Base-by-base conservation (phyloP, 2,797 vertebrate species). In the Sparus aurata region DNA sequence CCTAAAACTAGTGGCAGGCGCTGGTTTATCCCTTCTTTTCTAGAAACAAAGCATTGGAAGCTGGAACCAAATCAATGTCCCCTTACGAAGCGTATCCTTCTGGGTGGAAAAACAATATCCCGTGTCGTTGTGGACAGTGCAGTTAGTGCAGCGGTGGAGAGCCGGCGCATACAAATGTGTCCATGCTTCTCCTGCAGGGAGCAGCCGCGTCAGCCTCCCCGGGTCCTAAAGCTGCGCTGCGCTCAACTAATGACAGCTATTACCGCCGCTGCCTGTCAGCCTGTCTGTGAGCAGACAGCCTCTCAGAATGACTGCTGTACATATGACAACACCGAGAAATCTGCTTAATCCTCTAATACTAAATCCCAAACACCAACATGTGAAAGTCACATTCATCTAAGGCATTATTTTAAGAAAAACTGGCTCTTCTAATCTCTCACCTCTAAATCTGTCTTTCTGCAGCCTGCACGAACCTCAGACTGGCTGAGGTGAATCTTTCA, bases 161-260 rank as follows among this genome's bases (percentile, higher is more conserved):
- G 93, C 93, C 95, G 93, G 91, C 64, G 96, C 95, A 95, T 89
- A 94, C 96, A 95, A 92, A 96, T 94, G 87, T 79, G 87, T 77
- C 90, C 92, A 92, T 89, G 89, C 84, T 91, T 85, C 89, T 92
- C 82, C 85, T 87, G 87, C 91, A 88, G 86, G 65, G 78, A 87
- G 79, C 87, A 86, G 89, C 84, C 13, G 82, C 80, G 71, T 77
- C 90, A 87, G 79, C 80, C 83, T 92, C 95, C 91, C 97, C 79
- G 91, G 97, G 97, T 98, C 97, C 97, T 97, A 95, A 95, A 95
- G 96, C 38, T 38, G 38, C 38, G 96, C 96, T 95, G 89, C 84
- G 90, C 88, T 81, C 0, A 75, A 78, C 76, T 73, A 64, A 77
- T 63, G 61, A 66, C 79, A 64, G 22, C 20, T 3, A 54, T 57